These are phyloP conservation scores for Malaclemys terrapin DNA, from an alignment of 2,113 vertebrate species.

Conservation along the genomic window DNA sequence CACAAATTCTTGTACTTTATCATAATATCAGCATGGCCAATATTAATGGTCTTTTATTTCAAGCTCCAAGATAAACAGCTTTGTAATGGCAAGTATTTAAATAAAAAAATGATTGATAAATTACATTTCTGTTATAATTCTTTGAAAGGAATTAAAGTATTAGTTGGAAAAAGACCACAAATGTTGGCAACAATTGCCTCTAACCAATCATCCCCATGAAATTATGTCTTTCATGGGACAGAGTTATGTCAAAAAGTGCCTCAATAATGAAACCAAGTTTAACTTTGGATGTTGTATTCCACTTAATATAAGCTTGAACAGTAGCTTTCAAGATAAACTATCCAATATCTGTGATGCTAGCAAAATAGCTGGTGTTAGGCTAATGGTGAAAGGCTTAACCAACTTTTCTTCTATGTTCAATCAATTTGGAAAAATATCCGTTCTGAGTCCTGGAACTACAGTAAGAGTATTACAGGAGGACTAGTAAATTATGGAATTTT, in stretches of 20 bases:
- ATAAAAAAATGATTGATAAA: not conserved
- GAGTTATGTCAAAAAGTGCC: not conserved
- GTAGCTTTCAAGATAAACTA: not conserved
- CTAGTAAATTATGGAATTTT: not conserved
- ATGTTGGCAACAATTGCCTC: not conserved
- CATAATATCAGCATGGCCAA: constrained; percentile 20
- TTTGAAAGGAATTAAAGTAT: constrained; percentile 6
- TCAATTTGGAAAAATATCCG: not conserved
- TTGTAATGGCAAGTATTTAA: constrained; percentile 32
- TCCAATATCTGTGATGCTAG: not conserved
- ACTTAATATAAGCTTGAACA: not conserved
- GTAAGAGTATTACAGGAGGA: not conserved
- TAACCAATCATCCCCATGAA: not conserved
- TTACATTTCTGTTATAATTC: not conserved
- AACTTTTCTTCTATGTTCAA: not conserved
- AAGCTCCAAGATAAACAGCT: constrained; percentile 38
- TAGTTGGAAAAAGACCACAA: not conserved
- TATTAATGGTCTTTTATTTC: constrained; percentile 48
- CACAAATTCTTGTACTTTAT: constrained; percentile 50
- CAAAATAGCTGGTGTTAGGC: not conserved
- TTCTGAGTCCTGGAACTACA: not conserved
- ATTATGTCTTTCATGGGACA: not conserved
- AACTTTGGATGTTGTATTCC: not conserved
- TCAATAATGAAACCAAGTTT: not conserved
- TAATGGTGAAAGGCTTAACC: not conserved